Evolutionary conservation across 2,113 vertebrate species (phyloP).

Genomic region (Hydropotes inermis): DNA sequence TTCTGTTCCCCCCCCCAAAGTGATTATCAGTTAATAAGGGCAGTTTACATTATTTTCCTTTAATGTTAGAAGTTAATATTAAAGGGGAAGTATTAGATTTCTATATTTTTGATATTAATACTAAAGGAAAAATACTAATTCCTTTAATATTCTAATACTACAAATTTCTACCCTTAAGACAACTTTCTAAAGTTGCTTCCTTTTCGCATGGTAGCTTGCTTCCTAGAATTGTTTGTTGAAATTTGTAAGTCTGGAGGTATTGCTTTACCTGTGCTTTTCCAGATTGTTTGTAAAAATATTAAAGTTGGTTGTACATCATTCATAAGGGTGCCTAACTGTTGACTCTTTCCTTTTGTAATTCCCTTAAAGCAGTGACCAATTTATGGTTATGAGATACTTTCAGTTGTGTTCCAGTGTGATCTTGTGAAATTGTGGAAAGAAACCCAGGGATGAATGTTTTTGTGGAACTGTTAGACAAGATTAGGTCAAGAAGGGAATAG

Average conservation of each 20-base stretch:
- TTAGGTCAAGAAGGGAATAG: not conserved
- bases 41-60: constrained; percentile 34
- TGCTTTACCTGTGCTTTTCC: not conserved
- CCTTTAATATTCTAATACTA: not conserved
- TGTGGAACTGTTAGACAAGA: not conserved
- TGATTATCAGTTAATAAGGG: not conserved
- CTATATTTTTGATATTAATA: not conserved
- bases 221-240: constrained; percentile 18
- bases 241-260: not conserved
- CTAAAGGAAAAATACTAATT: not conserved
- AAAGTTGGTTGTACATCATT: constrained; percentile 45
- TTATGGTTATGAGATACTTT: not conserved
- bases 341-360: not conserved
- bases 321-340: not conserved
- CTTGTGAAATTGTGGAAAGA: not conserved
- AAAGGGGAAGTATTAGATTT: not conserved
- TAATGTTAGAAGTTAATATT: constrained; percentile 1
- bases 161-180: not conserved
- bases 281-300: constrained; percentile 38
- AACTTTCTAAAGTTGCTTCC: constrained; percentile 1
- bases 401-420: not conserved
- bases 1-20: not conserved
- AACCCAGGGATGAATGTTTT: constrained; percentile 7
- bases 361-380: not conserved
- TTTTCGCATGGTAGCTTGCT: constrained; percentile 25